Evolutionary conservation across 2,113 vertebrate species (phyloP).

Genomic region (Tauraco erythrolophus): DNA sequence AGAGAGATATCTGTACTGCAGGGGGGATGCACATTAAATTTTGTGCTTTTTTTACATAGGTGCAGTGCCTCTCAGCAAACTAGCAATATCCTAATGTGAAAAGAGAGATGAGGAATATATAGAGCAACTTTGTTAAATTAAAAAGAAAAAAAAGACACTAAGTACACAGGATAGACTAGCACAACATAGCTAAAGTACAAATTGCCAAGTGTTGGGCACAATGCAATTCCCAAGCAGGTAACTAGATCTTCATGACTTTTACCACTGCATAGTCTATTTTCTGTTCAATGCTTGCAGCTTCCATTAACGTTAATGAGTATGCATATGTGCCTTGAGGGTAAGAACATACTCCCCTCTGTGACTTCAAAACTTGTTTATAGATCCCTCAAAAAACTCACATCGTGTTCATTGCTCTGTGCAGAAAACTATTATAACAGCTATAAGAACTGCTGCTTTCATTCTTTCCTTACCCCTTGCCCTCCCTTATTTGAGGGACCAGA

Average conservation of each 20-base stretch:
- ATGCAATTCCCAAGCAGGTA: neutral
- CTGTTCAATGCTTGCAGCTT: slow-evolving; percentile 31
- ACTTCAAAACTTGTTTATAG: slow-evolving; percentile 60
- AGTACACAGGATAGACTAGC: neutral
- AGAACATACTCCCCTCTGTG: slow-evolving; percentile 18
- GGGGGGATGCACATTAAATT: neutral
- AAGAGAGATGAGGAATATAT: neutral
- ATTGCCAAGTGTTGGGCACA: neutral
- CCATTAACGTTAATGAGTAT: slow-evolving; percentile 57
- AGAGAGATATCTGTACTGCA: neutral
- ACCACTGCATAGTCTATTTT: slow-evolving; percentile 30
- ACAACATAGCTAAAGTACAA: neutral
- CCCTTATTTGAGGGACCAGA: neutral
- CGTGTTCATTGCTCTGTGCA: neutral
- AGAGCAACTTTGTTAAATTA: slow-evolving; percentile 12
- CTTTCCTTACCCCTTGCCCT: neutral
- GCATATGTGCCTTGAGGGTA: slow-evolving; percentile 31
- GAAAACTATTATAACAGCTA: slow-evolving; percentile 13
- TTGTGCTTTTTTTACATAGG: neutral
- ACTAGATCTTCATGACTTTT: neutral
- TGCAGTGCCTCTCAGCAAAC: neutral
- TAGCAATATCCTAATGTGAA: neutral
- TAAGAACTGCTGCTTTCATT: neutral
- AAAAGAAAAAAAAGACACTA: neutral
- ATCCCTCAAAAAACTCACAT: slow-evolving; percentile 39